phyloP scores from a whole-genome alignment of 2,888 invertebrate genomes.

The Lycophotia porphyrea region DNA sequence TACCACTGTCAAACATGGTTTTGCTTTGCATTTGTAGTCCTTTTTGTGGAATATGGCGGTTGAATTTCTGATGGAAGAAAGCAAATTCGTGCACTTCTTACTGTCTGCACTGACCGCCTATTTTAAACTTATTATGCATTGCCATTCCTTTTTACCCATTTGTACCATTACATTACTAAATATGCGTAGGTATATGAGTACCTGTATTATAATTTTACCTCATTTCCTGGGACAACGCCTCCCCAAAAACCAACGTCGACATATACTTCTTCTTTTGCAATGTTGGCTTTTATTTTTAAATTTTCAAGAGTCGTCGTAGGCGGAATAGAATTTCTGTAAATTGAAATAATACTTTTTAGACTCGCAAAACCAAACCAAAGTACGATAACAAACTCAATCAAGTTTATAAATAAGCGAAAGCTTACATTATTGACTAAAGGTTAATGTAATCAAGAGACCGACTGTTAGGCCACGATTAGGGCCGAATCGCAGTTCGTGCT shows the following conservation, averaged over 20 bases:
- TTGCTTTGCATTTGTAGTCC: neutral
- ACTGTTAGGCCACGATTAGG: neutral
- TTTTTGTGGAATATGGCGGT: neutral
- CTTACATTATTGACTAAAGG: neutral
- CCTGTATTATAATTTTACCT: conserved; percentile 75
- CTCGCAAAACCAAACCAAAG: neutral
- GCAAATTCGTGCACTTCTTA: neutral
- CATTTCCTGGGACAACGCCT: conserved; percentile 92
- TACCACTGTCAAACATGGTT: neutral
- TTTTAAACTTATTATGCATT: neutral
- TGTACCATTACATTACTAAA: neutral
- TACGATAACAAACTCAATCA: neutral
- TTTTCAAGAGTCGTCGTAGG: conserved; percentile 92
- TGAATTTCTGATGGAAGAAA: neutral
- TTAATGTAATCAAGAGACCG: conserved; percentile 1
- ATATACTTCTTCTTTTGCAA: conserved; percentile 90
- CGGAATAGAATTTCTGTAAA: conserved; percentile 92
- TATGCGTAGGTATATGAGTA: neutral
- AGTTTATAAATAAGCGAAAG: neutral
- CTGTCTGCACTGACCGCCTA: neutral
- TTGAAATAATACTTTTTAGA: neutral
- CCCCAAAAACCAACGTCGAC: conserved; percentile 95
- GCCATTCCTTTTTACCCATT: neutral
- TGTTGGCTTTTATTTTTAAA: conserved; percentile 90
- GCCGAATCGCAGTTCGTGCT: too few species aligned